These are phyloP conservation scores for Ectemnius continuus DNA, from an alignment of 2,888 invertebrate species.

Conservation along the genomic window DNA sequence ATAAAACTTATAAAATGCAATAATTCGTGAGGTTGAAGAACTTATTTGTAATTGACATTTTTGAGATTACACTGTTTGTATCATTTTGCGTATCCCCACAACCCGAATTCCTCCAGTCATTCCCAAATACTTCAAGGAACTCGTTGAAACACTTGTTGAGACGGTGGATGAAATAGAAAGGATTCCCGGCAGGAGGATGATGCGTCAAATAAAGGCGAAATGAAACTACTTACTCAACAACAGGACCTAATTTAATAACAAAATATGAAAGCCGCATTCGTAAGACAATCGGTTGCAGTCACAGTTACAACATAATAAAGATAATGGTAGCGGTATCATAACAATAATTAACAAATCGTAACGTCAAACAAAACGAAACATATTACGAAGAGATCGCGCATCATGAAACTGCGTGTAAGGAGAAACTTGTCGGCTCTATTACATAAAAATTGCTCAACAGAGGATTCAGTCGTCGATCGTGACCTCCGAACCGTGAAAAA, in stretches of 20 bases:
- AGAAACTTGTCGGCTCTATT: not conserved
- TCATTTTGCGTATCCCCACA: too few relatives aligned
- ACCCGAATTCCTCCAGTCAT: too few relatives aligned
- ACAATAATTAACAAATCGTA: conserved; percentile 19
- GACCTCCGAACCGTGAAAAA: conserved; percentile 2
- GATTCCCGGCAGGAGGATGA: not conserved
- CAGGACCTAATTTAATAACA: conserved; percentile 55
- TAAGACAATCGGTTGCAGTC: conserved; percentile 45
- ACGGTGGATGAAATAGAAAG: not conserved
- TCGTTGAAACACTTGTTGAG: not conserved
- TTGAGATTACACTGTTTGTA: conserved; percentile 13
- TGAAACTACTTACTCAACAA: conserved; percentile 42
- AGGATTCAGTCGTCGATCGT: not conserved
- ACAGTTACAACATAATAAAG: conserved; percentile 32
- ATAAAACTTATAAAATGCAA: conserved; percentile 26
- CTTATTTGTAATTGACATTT: conserved; percentile 57
- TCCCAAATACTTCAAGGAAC: too few relatives aligned
- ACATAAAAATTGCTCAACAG: conserved; percentile 12
- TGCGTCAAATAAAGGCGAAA: conserved; percentile 22
- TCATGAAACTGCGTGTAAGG: conserved; percentile 7
- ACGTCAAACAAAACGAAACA: conserved; percentile 21
- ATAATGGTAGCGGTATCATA: conserved; percentile 17
- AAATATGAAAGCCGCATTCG: conserved; percentile 43
- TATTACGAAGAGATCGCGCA: conserved; percentile 25
- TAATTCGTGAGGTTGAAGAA: conserved; percentile 38